Base-by-base conservation (phyloP, 53 echinoderm and acorn worm species). In the Patiria pectinifera region DNA sequence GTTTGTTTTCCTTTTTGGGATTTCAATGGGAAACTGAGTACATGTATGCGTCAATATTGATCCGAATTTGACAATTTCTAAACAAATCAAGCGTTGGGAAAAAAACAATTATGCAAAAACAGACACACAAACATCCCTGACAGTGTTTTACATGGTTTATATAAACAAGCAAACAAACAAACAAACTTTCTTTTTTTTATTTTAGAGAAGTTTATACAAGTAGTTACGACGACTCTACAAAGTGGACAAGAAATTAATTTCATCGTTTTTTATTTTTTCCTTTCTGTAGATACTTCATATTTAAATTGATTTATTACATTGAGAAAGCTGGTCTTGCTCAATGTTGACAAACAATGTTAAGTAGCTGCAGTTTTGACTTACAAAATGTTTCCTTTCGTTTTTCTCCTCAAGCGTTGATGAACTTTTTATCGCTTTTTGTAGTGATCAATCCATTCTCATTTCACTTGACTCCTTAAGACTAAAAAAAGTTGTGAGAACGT, bases 241-340 rank as follows among this genome's bases (percentile, higher is more conserved):
- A 23, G 4, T 74, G 5, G 74, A 74, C 80, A 79, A 44, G n/a
- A 78, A 46, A 79, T 45, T 45, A 10, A 79, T 79, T 79, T 79
- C 2, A 79, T 18, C 3, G 0, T 13, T 9, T 25, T 74, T 22
- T 23, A 10, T 79, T 35, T 35, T 35, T 79, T 79, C 46, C 48
- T 79, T 47, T 48, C 48, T 79, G 80, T 79, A 79, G 80, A 45
- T 74, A 74, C 2, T 74, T 23, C 4, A 74, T 9, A 74, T 23
- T 79, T n/a, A 5, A 79, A 45, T 43, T 79, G 48, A 79, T 79
- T 13, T 3, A 6, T 45, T 79, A 79, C 12, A 1, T 16, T 84
- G 84, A 84, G 84, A 66, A 35, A 84, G 84, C 84, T 84, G 84
- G 84, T 66, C 69, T 84, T 84, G 19, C 84, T 84, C 84, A 62